phyloP scores from a whole-genome alignment of 1,140 invertebrate genomes.

The Leptestheria dahalacensis region DNA sequence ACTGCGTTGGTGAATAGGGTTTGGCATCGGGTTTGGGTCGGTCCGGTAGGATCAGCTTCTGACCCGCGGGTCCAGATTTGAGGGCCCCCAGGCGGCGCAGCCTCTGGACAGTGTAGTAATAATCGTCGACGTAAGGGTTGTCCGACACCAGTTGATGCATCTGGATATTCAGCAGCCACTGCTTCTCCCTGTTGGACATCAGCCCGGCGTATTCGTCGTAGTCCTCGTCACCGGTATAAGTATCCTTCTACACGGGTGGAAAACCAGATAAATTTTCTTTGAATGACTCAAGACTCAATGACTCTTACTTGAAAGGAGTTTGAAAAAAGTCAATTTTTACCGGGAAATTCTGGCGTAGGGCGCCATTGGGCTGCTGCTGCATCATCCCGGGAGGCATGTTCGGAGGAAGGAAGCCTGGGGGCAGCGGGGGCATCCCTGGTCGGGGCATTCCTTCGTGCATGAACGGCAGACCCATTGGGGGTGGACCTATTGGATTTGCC shows the following conservation, averaged over 20 bases:
- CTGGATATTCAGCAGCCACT: conserved; percentile 86
- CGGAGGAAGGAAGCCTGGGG: background rate
- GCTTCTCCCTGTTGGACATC: conserved; percentile 80
- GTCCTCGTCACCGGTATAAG: conserved; percentile 23
- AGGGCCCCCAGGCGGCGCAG: conserved; percentile 20
- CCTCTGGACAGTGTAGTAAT: conserved; percentile 54
- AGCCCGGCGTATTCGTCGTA: conserved; percentile 69
- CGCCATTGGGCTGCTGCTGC: background rate
- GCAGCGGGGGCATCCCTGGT: background rate
- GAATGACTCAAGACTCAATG: background rate
- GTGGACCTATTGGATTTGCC: background rate
- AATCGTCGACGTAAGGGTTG: conserved; percentile 70
- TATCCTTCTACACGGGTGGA: background rate
- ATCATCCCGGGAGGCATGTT: background rate
- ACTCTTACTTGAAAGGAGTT: background rate
- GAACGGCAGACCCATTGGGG: background rate
- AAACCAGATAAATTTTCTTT: background rate
- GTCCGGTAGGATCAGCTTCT: conserved; percentile 26
- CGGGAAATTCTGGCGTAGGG: background rate
- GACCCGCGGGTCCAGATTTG: conserved; percentile 21
- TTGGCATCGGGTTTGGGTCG: conserved; percentile 30
- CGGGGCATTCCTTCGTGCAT: background rate
- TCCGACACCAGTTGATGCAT: conserved; percentile 70
- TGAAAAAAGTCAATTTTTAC: background rate
- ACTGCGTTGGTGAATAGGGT: conserved; percentile 60